Conservation (phyloP, 92 coral and sea anemone genomes). For the Palythoa caribaeorum region DNA sequence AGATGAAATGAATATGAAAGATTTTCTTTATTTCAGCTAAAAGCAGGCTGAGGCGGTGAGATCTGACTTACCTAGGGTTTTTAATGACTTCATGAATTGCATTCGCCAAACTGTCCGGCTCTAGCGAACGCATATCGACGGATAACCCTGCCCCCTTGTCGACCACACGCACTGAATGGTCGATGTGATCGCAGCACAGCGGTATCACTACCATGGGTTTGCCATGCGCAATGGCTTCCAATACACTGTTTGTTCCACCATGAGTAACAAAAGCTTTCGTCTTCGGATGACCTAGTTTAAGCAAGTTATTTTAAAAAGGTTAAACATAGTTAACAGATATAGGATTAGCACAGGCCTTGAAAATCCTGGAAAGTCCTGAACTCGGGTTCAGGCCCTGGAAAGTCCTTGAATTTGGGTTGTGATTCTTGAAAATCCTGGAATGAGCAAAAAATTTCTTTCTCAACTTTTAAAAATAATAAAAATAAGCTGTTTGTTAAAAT, state of each 20-base stretch:
- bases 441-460: no score
- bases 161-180: constrained; percentile 31
- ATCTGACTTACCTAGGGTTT: constrained; percentile 6
- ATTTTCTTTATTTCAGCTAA: no score
- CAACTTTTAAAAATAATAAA: no score
- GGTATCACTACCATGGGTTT: constrained; percentile 46
- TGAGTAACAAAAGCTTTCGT: constrained; percentile 41
- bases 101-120: constrained; percentile 16
- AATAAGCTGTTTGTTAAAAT: no score
- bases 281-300: constrained; percentile 36
- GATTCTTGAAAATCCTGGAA: no score
- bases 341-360: no score
- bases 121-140: constrained; percentile 13
- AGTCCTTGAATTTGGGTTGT: no score
- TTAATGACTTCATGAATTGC: constrained; percentile 7
- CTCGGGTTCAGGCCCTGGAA: no score
- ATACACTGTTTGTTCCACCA: constrained; percentile 44
- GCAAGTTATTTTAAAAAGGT: neutral
- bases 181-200: constrained; percentile 48
- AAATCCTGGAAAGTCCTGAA: no score
- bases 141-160: constrained; percentile 34
- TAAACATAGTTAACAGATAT: neutral
- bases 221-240: constrained; percentile 52
- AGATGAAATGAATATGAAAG: no score
- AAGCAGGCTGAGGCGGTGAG: neutral